Percentiles rank a stretch among this genome's conserved stretches.
Evolutionary conservation across 2,797 vertebrate species (phyloP).

Genomic region (Nyctibius grandis): DNA sequence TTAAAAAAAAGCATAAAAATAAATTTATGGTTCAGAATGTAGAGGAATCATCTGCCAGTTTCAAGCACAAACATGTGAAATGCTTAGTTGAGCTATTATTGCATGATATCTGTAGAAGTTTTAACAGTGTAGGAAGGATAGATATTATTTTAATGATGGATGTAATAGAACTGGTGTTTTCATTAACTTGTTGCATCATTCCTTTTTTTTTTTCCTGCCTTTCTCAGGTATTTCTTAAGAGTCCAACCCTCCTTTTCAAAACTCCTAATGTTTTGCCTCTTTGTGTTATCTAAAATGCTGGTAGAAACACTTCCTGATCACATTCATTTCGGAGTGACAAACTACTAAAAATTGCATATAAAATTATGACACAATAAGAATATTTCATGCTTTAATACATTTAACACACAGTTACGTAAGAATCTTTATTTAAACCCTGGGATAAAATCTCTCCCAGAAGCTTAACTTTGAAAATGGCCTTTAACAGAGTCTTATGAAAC

Average conservation of each 20-base stretch:
- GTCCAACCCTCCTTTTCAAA: neutral
- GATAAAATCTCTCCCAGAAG: neutral
- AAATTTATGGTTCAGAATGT: neutral
- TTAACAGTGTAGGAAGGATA: neutral
- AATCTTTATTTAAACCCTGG: neutral
- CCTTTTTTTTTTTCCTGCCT: neutral
- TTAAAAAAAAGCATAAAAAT: neutral
- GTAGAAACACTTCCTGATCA: neutral
- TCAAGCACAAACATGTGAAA: neutral
- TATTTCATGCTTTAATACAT: neutral
- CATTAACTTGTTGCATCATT: neutral
- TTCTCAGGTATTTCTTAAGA: neutral
- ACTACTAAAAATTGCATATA: neutral
- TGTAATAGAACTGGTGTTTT: neutral
- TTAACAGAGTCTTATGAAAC: neutral
- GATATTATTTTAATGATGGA: neutral
- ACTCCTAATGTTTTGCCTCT: neutral
- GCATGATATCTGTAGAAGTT: neutral
- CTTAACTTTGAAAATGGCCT: neutral
- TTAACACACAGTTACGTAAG: neutral
- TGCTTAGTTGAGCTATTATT: neutral
- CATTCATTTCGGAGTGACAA: neutral
- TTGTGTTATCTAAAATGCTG: neutral
- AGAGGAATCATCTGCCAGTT: neutral
- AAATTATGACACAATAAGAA: neutral